These are phyloP conservation scores for Cromileptes altivelis DNA, from an alignment of 2,113 vertebrate genomes.

Conservation along the genomic window DNA sequence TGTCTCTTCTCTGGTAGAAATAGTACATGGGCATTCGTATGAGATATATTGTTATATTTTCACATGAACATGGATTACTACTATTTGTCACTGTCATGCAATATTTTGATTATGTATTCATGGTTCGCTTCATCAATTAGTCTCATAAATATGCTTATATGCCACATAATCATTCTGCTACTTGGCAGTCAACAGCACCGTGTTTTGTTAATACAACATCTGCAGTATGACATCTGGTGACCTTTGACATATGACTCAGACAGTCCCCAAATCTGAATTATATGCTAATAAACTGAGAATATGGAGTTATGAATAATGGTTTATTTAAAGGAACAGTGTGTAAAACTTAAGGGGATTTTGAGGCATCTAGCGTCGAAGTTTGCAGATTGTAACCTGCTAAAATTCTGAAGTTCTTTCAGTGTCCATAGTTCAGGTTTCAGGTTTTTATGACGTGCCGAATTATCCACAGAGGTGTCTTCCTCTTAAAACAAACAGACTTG, in stretches of 20 bases:
- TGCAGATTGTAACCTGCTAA: too few species aligned
- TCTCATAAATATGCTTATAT: neutral
- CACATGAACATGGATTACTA: neutral
- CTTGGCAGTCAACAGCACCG: neutral
- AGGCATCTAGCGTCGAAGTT: too few species aligned
- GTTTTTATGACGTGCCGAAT: too few species aligned
- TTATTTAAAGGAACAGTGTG: neutral
- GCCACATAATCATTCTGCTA: neutral
- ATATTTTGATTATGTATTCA: neutral
- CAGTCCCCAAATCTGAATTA: constrained; percentile 2
- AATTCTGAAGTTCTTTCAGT: too few species aligned
- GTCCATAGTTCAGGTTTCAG: too few species aligned
- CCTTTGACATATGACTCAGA: constrained; percentile 13
- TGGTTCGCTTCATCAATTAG: neutral
- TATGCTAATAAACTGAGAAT: neutral
- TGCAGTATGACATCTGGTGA: constrained; percentile 15
- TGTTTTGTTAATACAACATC: neutral
- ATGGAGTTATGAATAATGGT: neutral
- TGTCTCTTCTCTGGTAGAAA: neutral
- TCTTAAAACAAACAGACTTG: too few species aligned
- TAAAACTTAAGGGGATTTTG: too few species aligned
- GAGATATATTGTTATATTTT: neutral
- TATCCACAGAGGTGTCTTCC: too few species aligned
- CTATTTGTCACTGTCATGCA: too few species aligned
- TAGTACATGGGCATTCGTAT: rapidly evolving